These are phyloP conservation scores for Noctua janthina DNA, from an alignment of 2,888 invertebrate species.

Conservation along the genomic window DNA sequence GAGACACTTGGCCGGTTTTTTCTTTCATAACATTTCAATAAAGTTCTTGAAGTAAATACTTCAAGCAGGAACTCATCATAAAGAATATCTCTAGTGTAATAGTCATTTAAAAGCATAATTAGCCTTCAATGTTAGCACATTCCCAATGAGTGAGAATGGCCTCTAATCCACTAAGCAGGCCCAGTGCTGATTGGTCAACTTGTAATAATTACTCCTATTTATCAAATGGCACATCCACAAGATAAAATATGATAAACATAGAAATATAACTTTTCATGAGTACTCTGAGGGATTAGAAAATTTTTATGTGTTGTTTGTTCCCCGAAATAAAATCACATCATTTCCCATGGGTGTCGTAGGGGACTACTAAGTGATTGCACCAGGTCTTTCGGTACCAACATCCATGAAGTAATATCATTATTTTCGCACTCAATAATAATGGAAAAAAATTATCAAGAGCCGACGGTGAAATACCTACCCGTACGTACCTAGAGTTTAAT, in stretches of 20 bases:
- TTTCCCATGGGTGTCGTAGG: slow-evolving; percentile 26
- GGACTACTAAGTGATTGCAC: slow-evolving; percentile 38
- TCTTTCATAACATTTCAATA: background rate
- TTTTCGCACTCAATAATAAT: slow-evolving; percentile 1
- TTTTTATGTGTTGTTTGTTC: slow-evolving; percentile 15
- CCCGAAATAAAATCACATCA: slow-evolving; percentile 20
- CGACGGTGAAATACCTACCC: background rate
- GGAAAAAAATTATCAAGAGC: background rate
- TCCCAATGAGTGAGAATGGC: background rate
- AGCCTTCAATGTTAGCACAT: background rate
- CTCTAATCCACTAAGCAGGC: background rate
- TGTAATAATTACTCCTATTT: background rate
- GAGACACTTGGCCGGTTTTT: too few species aligned
- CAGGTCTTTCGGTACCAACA: slow-evolving; percentile 1
- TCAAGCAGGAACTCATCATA: background rate
- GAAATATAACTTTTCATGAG: background rate
- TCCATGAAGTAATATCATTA: background rate
- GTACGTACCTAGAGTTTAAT: background rate
- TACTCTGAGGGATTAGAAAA: slow-evolving; percentile 19
- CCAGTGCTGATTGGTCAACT: background rate
- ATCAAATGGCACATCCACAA: background rate
- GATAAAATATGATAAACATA: background rate
- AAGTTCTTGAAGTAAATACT: too few species aligned
- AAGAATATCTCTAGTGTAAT: background rate
- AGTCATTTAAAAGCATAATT: background rate